Base-by-base conservation (phyloP, 2,888 invertebrate species). In the Tachystola acroxantha region DNA sequence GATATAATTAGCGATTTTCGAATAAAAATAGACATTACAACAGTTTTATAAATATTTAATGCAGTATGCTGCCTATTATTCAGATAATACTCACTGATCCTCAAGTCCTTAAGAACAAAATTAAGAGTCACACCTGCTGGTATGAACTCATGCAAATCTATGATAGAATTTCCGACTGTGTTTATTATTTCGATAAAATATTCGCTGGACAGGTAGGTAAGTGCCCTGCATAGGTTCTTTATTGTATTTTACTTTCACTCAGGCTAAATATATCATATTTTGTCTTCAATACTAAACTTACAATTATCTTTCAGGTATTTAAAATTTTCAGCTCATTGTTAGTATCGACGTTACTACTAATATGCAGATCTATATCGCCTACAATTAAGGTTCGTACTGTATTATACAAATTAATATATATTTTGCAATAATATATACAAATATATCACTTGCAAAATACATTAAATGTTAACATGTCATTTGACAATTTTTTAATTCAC, bases 111-210 rank as follows among this genome's bases (percentile, higher is more conserved):
- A 24, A 24, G 7, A 7, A 9, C 3, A 24, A 24, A 24, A 4
- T 24, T 14, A 19, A 47, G 16, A 43, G 37, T n/a, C 42, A 53
- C 7, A 64, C 59, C 39, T 63, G 67, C 44, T 77, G 78, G 78
- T 69, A 63, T 37, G 77, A 78, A 50, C 48, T 79, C 10, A 79
- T 78, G 76, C 65, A 70, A 53, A 73, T 78, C 36, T 79, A 77
- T 46, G 71, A 78, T 43, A 70, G 73, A 57, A 48, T 72, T 32
- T 62, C 71, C 2, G 78, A 78, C 34, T 64, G 66, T 32, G 46
- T 74, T 37, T 52, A 57, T 40, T 32, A 70, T 13, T 78, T 75
- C 32, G 75, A 77, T 45, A 46, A 63, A 44, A 75, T 78, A 22
- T 78, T 73, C 43, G 54, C 65, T 34, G 55, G 55, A 20, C 78